phyloP scores from a whole-genome alignment of 2,888 invertebrate species.

The Sesia bembeciformis region DNA sequence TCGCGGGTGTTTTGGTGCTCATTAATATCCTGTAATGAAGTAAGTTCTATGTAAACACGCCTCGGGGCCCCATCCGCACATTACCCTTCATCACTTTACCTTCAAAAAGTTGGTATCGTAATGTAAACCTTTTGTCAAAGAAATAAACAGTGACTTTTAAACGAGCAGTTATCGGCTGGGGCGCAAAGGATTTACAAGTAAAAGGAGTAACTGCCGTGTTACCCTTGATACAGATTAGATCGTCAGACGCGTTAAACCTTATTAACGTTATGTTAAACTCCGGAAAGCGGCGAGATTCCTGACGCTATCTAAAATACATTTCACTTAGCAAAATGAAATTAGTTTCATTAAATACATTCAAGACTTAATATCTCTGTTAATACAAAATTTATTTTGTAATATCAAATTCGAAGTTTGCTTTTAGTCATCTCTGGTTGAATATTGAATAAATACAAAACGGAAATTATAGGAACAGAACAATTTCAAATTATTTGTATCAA shows the following conservation, averaged over 20 bases:
- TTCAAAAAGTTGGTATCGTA: slow-evolving; percentile 24
- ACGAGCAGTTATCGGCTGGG: slow-evolving; percentile 24
- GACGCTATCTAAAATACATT: slow-evolving; percentile 2
- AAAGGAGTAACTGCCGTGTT: slow-evolving; percentile 39
- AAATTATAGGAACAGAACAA: too few relatives aligned
- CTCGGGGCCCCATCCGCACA: slow-evolving; percentile 47
- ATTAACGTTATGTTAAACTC: slow-evolving; percentile 35
- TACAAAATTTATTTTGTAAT: not conserved
- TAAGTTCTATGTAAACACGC: slow-evolving; percentile 67
- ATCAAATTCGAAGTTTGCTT: not conserved
- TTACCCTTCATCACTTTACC: slow-evolving; percentile 47
- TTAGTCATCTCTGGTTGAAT: not conserved
- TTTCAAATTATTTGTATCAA: too few relatives aligned
- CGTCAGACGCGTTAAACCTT: slow-evolving; percentile 44
- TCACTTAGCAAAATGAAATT: slow-evolving; percentile 3
- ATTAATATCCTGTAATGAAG: slow-evolving; percentile 64
- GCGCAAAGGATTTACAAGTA: slow-evolving; percentile 42
- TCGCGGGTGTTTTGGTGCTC: slow-evolving; percentile 44
- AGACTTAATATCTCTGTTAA: not conserved
- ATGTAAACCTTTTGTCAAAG: slow-evolving; percentile 36
- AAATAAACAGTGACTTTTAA: slow-evolving; percentile 24
- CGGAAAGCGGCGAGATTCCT: slow-evolving; percentile 12
- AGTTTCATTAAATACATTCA: slow-evolving; percentile 2
- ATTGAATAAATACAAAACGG: too few relatives aligned
- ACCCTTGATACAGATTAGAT: slow-evolving; percentile 47